Evolutionary conservation across 2,888 invertebrate genomes (phyloP), one percentile per base, ranked within the genome.

Genomic region (Cyaniris semiargus): DNA sequence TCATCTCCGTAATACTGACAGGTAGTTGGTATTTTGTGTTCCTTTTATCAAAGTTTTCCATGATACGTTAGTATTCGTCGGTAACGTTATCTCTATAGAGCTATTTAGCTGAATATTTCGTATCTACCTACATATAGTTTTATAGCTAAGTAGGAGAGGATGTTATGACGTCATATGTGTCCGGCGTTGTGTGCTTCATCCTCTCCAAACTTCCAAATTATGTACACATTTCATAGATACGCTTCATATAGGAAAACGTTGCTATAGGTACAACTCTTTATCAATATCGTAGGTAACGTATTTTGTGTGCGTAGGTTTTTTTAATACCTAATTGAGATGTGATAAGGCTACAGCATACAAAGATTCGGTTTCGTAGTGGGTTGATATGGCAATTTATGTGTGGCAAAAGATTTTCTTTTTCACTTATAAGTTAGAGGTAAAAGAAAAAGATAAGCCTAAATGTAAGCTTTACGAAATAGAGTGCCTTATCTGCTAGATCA

Each of bases 191-290:
- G 66, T 66, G 27, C 15, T 27, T 27, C 66, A 31, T 31, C 66
- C 66, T 66, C 66, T 66, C 5, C 66, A 66, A 27, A 27, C 66
- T 27, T 31, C 27, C 27, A 66, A 66, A 66, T 74, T 53, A 74
- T 53, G 21, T 15, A 18, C 53, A 27, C 48, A 48, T 53, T 74
- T 44, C 74, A 53, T 27, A 53, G 74, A 74, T 74, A 74, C 44
- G 74, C 27, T 48, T 53, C 72, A 44, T 27, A 44, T 21, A 27
- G 5, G 66, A 66, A 6, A 1, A 18, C 15, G 23, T 48, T 72
- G 44, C 72, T 53, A 44, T 74, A n/a, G n/a, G n/a, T n/a, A 53
- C 48, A 74, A 74, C 27, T 48, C 27, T 74, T 44, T 74, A 74
- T 74, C 23, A 23, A 53, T 74, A 53, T 53, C 18, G 23, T 74